Evolutionary conservation across 2,113 vertebrate genomes (phyloP).

Genomic region (Empidonax traillii): DNA sequence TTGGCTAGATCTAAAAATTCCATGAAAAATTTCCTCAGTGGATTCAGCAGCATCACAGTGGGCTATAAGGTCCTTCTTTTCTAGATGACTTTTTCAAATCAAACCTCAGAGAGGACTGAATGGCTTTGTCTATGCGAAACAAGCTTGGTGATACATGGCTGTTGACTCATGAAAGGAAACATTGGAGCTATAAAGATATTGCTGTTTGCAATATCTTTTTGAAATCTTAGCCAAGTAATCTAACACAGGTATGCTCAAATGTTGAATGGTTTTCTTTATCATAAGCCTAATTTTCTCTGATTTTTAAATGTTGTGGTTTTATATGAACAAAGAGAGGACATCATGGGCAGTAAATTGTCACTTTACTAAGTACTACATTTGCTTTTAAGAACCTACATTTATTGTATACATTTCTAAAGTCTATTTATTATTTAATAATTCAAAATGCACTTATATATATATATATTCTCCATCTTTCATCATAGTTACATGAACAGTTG

Average conservation of each 20-base stretch:
- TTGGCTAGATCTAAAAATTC: not conserved
- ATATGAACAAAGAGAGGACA: not conserved
- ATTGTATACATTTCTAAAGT: not conserved
- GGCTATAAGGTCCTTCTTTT: not conserved
- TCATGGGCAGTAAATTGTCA: not conserved
- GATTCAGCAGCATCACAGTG: not conserved
- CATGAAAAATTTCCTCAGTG: not conserved
- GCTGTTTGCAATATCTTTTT: not conserved
- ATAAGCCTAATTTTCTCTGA: not conserved
- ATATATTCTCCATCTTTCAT: not conserved
- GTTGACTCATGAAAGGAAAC: not conserved
- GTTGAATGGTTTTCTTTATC: not conserved
- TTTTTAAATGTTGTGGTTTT: not conserved
- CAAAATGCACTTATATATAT: not conserved
- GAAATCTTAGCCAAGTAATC: not conserved
- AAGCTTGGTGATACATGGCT: not conserved
- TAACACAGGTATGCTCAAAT: not conserved
- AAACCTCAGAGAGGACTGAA: not conserved
- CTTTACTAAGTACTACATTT: not conserved
- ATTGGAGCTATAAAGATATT: not conserved
- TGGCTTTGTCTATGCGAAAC: not conserved
- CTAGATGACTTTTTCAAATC: not conserved
- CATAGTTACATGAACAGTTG: not conserved
- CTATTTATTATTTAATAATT: not conserved
- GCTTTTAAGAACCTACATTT: not conserved